Evolutionary conservation across 2,113 vertebrate species (phyloP).

Genomic region (Labeo rohita): DNA sequence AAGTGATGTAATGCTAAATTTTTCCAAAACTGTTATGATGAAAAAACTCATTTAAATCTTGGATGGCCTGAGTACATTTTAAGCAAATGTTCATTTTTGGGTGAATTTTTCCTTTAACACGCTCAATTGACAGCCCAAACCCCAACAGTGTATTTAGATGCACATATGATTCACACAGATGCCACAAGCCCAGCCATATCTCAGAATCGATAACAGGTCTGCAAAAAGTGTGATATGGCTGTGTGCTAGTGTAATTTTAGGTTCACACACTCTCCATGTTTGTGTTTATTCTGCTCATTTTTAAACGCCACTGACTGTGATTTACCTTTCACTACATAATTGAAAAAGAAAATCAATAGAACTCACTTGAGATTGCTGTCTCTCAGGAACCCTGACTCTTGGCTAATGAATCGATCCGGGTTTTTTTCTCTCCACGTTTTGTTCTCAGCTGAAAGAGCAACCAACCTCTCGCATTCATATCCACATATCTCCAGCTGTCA

Average conservation of each 20-base stretch:
- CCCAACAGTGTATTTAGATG: neutral
- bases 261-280: conserved; percentile 63
- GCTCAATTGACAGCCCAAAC: neutral
- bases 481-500: conserved; percentile 10
- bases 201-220: conserved; percentile 70
- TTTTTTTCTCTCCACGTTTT: neutral
- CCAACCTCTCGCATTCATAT: neutral
- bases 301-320: conserved; percentile 66
- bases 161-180: conserved; percentile 51
- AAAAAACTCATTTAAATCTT: neutral
- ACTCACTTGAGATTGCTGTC: conserved; percentile 58
- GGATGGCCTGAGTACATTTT: neutral
- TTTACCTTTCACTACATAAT: conserved; percentile 72
- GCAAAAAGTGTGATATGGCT: conserved; percentile 53
- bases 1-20: neutral
- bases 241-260: conserved; percentile 64
- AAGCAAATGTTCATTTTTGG: neutral
- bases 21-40: neutral
- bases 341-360: conserved; percentile 73
- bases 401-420: conserved; percentile 31
- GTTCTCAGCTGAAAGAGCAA: neutral
- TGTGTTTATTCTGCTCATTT: conserved; percentile 67
- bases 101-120: too few species aligned
- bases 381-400: conserved; percentile 36
- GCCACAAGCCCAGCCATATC: conserved; percentile 60